Base-by-base conservation (phyloP, 2,888 invertebrate genomes). In the Mylabris sibirica region DNA sequence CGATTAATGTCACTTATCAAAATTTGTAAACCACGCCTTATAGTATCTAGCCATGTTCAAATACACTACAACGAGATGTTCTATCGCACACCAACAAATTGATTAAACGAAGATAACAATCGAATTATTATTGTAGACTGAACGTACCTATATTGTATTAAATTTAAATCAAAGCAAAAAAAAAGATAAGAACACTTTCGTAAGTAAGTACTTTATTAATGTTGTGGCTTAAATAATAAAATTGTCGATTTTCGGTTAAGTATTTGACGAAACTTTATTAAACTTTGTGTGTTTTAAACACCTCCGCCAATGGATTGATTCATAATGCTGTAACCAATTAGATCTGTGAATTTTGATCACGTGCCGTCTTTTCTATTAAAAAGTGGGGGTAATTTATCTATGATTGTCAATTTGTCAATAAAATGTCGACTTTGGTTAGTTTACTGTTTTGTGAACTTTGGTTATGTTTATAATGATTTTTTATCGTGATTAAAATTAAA, bases 1-100 rank as follows among this genome's bases (percentile, higher is more conserved):
- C 57, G 57, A 57, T 24, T 30, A 30, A 30, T 57, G 57, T 57
- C 57, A 57, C 24, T 57, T 57, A 57, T 57, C 26, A 57, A 57
- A 57, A 11, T 57, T 6, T 57, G n/a, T 26, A 57, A 57, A 57
- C 57, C 57, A 57, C 57, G 57, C 57, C 57, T 57, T 12, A 57
- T 14, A 5, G 22, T 6, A 57, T 57, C 57, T 24, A 24, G 14
- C 24, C 24, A 57, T 12, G 26, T 26, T n/a, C 26, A 12, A n/a
- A 22, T 1, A 12, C 11, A 11, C 9, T 1, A 17, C 17, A 9
- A 22, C 12, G 2, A 53, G 12, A 20, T 6, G 14, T 14, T 5
- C 1, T 26, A 2, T 57, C 24, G n/a, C n/a, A 24, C 11, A 1
- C 14, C 12, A 30, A 26, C 4, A 2, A 0, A 26, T 26, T 0